Percentiles rank a stretch among this genome's conserved stretches.
Conservation (phyloP, 2,888 invertebrate species). For the Drosophila macrothrix region DNA sequence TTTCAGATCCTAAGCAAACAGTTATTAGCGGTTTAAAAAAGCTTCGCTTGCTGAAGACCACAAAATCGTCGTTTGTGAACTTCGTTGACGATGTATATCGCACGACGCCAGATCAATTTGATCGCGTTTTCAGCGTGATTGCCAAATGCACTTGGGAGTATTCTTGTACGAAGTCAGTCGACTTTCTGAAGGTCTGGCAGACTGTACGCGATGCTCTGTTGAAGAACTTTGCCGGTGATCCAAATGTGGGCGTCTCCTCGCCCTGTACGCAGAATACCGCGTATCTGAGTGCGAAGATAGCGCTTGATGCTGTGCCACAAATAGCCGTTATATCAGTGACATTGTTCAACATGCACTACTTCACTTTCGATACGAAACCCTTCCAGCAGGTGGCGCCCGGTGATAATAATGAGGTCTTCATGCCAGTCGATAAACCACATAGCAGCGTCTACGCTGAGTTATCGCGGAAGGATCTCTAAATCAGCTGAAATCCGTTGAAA, state of each 20-base stretch:
- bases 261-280: conserved; percentile 93
- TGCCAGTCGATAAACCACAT: conserved; percentile 91
- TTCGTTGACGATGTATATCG: conserved; percentile 92
- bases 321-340: conserved; percentile 90
- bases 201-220: conserved; percentile 90
- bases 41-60: conserved; percentile 91
- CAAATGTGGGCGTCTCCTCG: conserved; percentile 89
- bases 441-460: conserved; percentile 91
- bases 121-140: conserved; percentile 90
- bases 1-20: conserved; percentile 86
- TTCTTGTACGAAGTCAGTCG: conserved; percentile 87
- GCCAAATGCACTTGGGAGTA: conserved; percentile 92
- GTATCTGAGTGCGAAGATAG: conserved; percentile 89
- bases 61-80: conserved; percentile 92
- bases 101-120: conserved; percentile 90
- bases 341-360: conserved; percentile 93
- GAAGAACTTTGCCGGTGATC: conserved; percentile 91
- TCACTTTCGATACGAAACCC: conserved; percentile 90
- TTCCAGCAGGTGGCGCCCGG: conserved; percentile 89
- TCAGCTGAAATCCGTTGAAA: neutral
- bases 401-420: conserved; percentile 89
- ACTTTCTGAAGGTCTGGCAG: conserved; percentile 90
- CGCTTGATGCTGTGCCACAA: conserved; percentile 89
- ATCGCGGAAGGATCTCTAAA: conserved; percentile 85
- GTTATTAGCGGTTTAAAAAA: conserved; percentile 90